Evolutionary conservation across 2,888 invertebrate species (phyloP).

Genomic region (Stomorhina lunata): DNA sequence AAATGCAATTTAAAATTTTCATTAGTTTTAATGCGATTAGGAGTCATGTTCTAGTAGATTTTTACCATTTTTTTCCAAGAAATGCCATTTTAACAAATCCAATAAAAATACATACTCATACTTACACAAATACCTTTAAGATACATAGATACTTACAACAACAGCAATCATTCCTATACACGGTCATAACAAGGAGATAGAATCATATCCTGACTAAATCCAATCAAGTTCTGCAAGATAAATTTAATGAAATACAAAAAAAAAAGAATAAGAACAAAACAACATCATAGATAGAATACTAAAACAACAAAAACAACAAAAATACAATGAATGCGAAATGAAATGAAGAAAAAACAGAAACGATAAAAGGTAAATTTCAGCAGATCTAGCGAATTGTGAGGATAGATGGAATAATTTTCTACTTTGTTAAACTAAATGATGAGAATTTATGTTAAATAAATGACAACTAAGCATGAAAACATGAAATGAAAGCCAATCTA

Average conservation of each 20-base stretch:
- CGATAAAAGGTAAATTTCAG: conserved; percentile 49
- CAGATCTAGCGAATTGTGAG: conserved; percentile 47
- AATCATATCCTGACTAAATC: conserved; percentile 63
- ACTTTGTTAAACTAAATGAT: conserved; percentile 57
- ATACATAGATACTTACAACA: too few species aligned
- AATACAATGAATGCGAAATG: conserved; percentile 1
- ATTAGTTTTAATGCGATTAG: conserved; percentile 38
- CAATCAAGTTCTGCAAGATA: conserved; percentile 64
- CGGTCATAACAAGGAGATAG: conserved; percentile 52
- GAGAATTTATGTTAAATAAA: conserved; percentile 60
- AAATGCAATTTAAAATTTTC: conserved; percentile 36
- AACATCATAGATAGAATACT: conserved; percentile 3
- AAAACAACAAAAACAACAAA: too few species aligned
- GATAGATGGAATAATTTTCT: conserved; percentile 55
- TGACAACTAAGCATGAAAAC: conserved; percentile 54
- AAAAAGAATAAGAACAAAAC: background rate
- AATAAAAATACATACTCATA: conserved; percentile 21
- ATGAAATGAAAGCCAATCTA: too few species aligned
- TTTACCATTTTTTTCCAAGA: background rate
- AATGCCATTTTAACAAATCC: conserved; percentile 18
- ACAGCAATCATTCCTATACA: conserved; percentile 6
- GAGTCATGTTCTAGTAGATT: background rate
- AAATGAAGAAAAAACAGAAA: conserved; percentile 11
- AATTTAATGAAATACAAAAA: conserved; percentile 54
- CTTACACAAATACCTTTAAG: background rate